Conservation (phyloP, 2,797 vertebrate genomes). For the Spinus olivaceus region DNA sequence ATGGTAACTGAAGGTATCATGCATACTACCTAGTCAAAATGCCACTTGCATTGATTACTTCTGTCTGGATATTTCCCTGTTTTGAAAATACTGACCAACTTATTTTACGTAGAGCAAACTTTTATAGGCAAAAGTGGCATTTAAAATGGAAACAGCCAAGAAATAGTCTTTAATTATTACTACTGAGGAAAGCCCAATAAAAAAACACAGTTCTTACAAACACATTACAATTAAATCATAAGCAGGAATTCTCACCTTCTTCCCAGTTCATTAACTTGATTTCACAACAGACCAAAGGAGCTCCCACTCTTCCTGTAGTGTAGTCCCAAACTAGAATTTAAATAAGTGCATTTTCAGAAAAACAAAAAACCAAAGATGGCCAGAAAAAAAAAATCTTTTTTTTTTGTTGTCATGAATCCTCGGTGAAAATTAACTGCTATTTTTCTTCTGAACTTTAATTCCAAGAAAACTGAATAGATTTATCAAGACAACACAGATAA, state of each 20-base stretch:
- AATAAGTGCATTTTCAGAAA: conserved; percentile 1
- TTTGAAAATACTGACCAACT: not conserved
- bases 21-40: not conserved
- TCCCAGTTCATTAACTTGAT: conserved; percentile 93
- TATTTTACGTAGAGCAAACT: not conserved
- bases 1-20: not conserved
- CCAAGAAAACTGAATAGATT: not conserved
- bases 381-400: not conserved
- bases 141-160: not conserved
- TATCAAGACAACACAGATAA: not conserved
- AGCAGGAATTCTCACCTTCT: conserved; percentile 82
- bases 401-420: not conserved
- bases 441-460: not conserved
- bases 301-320: conserved; percentile 94
- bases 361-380: not conserved
- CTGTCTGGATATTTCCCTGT: not conserved
- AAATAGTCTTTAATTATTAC: not conserved
- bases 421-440: not conserved
- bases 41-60: not conserved
- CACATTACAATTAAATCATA: not conserved
- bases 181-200: not conserved
- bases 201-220: not conserved
- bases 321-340: conserved; percentile 89
- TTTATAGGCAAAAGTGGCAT: not conserved
- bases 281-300: conserved; percentile 92